These are phyloP conservation scores for Tinamus major DNA, from an alignment of 2,797 vertebrate species.

Conservation along the genomic window DNA sequence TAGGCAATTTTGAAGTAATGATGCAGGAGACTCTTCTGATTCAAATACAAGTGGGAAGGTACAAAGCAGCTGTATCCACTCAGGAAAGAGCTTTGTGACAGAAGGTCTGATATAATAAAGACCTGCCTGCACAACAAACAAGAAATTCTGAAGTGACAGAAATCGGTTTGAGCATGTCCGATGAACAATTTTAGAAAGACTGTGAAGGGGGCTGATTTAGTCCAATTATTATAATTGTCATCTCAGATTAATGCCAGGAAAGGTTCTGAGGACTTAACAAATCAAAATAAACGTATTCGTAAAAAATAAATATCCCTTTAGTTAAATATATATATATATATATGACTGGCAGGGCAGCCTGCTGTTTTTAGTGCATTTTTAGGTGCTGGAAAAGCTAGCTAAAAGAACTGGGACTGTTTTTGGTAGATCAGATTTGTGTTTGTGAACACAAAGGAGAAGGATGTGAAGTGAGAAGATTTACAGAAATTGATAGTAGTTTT, in stretches of 20 bases:
- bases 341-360: not conserved
- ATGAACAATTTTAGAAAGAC: not conserved
- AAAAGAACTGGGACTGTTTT: not conserved
- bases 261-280: not conserved
- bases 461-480: not conserved
- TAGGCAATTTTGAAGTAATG: not conserved
- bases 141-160: conserved; percentile 27
- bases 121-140: not conserved
- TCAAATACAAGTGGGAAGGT: not conserved
- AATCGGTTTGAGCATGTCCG: not conserved
- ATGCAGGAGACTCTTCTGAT: not conserved
- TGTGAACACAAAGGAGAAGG: accelerated
- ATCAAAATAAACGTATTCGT: not conserved
- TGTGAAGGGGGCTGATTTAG: not conserved
- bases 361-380: not conserved
- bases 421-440: not conserved
- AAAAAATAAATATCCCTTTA: not conserved
- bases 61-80: not conserved
- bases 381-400: not conserved
- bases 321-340: too few species aligned
- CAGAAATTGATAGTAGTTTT: not conserved
- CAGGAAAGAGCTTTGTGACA: not conserved
- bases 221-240: not conserved
- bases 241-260: not conserved
- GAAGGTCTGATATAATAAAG: not conserved